phyloP scores from a whole-genome alignment of 2,888 invertebrate genomes.

The Quadroppia sp. region DNA sequence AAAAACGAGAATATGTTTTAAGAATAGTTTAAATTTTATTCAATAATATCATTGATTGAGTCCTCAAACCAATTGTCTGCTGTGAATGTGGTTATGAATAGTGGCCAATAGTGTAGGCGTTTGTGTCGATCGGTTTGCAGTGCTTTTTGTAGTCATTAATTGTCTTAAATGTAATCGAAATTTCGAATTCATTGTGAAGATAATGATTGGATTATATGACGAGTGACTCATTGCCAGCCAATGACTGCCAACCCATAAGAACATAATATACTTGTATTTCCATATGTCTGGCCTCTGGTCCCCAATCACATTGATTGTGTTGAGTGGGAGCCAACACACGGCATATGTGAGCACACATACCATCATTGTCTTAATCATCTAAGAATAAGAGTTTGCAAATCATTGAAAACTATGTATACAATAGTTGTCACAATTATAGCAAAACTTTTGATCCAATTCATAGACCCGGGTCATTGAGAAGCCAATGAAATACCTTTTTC shows the following conservation, averaged over 20 bases:
- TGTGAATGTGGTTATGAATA: background rate
- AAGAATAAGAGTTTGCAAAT: too few relatives aligned
- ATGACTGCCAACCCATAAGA: conserved; percentile 72
- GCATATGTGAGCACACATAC: conserved; percentile 59
- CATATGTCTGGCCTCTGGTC: conserved; percentile 54
- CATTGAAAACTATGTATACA: too few relatives aligned
- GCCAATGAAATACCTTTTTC: conserved; percentile 64
- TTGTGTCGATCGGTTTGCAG: background rate
- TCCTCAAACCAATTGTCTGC: background rate
- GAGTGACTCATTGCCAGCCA: conserved; percentile 79
- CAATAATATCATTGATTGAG: too few relatives aligned
- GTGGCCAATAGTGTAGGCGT: background rate
- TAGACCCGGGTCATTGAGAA: too few relatives aligned
- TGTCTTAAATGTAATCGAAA: conserved; percentile 58
- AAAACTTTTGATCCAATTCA: too few relatives aligned
- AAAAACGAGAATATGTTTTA: too few relatives aligned
- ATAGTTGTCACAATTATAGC: too few relatives aligned
- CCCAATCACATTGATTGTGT: conserved; percentile 33
- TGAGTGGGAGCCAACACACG: conserved; percentile 59
- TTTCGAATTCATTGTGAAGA: conserved; percentile 78
- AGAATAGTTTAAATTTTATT: too few relatives aligned
- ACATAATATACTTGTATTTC: conserved; percentile 64
- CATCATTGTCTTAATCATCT: conserved; percentile 62
- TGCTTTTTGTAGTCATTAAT: background rate
- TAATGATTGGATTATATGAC: conserved; percentile 76